phyloP scores from a whole-genome alignment of 2,113 vertebrate species.

The Spermophilus dauricus region DNA sequence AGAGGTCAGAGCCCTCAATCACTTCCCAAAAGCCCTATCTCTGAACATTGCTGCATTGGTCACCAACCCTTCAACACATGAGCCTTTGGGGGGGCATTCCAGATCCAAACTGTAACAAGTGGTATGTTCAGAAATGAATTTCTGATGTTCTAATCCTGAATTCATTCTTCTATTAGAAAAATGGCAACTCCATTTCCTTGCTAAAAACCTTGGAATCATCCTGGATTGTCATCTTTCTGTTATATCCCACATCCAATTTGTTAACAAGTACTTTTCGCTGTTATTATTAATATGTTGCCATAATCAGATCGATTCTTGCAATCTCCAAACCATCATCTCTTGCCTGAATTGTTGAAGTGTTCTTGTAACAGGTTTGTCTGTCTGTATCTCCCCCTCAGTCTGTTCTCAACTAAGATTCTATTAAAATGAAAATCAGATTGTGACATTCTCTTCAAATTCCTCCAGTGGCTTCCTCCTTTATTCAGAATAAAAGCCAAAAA shows the following conservation, averaged over 20 bases:
- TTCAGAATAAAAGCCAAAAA: background rate
- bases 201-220: background rate
- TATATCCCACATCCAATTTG: background rate
- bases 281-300: background rate
- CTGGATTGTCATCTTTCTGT: background rate
- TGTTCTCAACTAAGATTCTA: background rate
- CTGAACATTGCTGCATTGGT: too few species aligned
- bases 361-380: background rate
- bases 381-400: background rate
- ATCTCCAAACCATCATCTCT: background rate
- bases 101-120: background rate
- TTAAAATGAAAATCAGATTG: conserved; percentile 23
- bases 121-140: background rate
- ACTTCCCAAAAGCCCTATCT: too few species aligned
- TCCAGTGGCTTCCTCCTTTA: background rate
- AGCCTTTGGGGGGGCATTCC: too few species aligned
- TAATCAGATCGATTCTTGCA: background rate
- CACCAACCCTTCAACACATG: too few species aligned
- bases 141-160: background rate
- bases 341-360: background rate
- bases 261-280: background rate
- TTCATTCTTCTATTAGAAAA: conserved; percentile 27
- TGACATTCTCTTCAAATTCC: background rate
- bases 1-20: too few species aligned
- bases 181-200: background rate